phyloP scores from a whole-genome alignment of 2,797 vertebrate species.

The Anguilla pacifica region DNA sequence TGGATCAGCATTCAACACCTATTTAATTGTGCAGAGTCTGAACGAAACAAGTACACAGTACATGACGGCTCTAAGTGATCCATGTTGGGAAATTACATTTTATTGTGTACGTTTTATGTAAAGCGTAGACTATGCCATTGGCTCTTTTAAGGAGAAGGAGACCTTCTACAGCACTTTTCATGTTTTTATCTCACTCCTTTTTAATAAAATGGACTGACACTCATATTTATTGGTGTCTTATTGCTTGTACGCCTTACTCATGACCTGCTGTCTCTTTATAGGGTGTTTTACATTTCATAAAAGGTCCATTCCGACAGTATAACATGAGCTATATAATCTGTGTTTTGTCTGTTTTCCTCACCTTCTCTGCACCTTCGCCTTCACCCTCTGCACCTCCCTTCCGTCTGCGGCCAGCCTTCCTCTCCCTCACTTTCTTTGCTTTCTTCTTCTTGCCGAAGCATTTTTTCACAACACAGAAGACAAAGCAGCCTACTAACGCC shows the following conservation, averaged over 20 bases:
- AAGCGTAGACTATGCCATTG: neutral
- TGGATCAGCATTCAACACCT: too few relatives aligned
- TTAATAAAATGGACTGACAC: neutral
- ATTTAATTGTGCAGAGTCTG: too few relatives aligned
- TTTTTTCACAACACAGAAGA: constrained; percentile 84
- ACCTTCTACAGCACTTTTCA: neutral
- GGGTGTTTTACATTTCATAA: neutral
- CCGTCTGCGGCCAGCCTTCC: constrained; percentile 69
- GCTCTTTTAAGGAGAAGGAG: neutral
- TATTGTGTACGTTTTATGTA: neutral
- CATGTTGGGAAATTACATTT: too few relatives aligned
- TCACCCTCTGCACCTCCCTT: constrained; percentile 75
- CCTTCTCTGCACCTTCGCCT: constrained; percentile 75
- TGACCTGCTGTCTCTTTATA: neutral
- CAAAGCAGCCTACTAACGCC: constrained; percentile 75
- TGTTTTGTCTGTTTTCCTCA: constrained; percentile 58
- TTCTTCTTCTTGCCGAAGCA: constrained; percentile 80
- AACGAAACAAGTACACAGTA: too few relatives aligned
- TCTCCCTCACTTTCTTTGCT: constrained; percentile 83
- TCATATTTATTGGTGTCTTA: neutral
- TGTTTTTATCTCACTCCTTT: neutral
- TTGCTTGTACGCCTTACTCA: neutral
- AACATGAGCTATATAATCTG: constrained; percentile 5
- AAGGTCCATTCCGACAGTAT: neutral
- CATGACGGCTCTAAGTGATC: too few relatives aligned